Percentiles rank a stretch among this genome's conserved stretches.
Evolutionary conservation across 2,113 vertebrate genomes (phyloP).

Genomic region (Falco punctatus): DNA sequence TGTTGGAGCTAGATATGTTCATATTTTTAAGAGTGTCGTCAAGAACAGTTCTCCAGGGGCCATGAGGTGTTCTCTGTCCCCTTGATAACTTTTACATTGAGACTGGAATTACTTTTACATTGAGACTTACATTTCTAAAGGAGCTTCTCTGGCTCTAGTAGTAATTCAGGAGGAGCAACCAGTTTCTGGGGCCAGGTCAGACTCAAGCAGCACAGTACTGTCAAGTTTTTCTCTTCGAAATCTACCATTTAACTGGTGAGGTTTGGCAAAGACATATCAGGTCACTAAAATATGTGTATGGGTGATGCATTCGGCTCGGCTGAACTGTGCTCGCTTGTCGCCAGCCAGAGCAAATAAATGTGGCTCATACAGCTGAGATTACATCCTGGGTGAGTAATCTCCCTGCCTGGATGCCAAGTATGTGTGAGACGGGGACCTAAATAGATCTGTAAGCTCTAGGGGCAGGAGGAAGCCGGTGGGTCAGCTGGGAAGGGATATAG

Average conservation of each 20-base stretch:
- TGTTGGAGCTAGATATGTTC: rapidly evolving
- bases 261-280: background rate
- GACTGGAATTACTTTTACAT: background rate
- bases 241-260: background rate
- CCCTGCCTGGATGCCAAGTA: background rate
- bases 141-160: background rate
- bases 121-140: background rate
- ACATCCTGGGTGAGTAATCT: background rate
- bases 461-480: background rate
- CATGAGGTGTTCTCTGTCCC: background rate
- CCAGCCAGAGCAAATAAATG: background rate
- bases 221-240: background rate
- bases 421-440: background rate
- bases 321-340: background rate
- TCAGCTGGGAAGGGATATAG: background rate
- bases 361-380: background rate
- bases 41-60: background rate
- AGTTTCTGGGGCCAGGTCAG: background rate
- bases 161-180: background rate
- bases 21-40: background rate
- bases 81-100: background rate
- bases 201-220: background rate
- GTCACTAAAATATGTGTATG: rapidly evolving
- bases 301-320: background rate
- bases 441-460: background rate